These are phyloP conservation scores for Nebria ingens DNA, from an alignment of 1,140 invertebrate species.

Conservation along the genomic window DNA sequence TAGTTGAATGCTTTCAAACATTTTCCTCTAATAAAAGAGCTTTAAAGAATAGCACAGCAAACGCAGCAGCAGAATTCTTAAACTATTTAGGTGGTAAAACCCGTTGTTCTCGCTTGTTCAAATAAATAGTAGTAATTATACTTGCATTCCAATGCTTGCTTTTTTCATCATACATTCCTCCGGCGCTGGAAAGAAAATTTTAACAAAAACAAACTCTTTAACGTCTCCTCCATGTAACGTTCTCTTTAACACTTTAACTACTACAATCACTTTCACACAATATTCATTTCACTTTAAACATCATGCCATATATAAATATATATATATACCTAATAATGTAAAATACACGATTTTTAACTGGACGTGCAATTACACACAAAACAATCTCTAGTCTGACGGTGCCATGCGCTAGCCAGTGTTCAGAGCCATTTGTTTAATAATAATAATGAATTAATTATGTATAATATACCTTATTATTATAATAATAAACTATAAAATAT, in stretches of 20 bases:
- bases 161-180: constrained; percentile 23
- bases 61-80: neutral
- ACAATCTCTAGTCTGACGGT: constrained; percentile 5
- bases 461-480: constrained; percentile 6
- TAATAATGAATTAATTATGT: neutral
- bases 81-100: too few relatives aligned
- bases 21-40: too few relatives aligned
- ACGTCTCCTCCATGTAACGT: neutral
- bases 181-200: constrained; percentile 22
- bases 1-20: constrained; percentile 14
- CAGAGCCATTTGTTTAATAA: neutral
- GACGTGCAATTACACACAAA: neutral
- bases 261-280: too few relatives aligned
- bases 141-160: neutral
- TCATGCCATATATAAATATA: neutral
- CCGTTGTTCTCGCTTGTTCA: neutral
- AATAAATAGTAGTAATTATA: neutral
- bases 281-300: neutral
- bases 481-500: neutral
- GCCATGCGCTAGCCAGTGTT: neutral
- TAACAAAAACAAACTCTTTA: constrained; percentile 1
- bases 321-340: neutral
- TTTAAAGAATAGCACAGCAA: too few relatives aligned
- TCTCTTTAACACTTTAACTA: too few relatives aligned
- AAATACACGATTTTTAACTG: neutral